These are phyloP conservation scores for Manacus vitellinus DNA, from an alignment of 2,113 vertebrate species.

Conservation along the genomic window DNA sequence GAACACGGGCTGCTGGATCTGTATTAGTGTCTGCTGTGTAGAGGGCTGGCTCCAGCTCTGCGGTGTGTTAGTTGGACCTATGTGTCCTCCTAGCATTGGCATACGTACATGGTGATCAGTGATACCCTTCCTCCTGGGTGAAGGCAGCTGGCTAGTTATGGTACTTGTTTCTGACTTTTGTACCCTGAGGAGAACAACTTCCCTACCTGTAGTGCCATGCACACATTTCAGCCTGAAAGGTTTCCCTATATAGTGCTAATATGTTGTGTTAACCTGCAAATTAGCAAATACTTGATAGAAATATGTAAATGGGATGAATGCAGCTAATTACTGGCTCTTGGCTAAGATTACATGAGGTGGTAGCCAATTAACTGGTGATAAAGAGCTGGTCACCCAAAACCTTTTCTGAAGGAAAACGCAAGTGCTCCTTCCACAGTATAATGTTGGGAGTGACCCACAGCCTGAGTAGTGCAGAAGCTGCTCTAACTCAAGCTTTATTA, in stretches of 20 bases:
- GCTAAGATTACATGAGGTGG: neutral
- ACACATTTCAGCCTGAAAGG: neutral
- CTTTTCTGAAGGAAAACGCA: neutral
- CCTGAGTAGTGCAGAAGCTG: neutral
- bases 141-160: neutral
- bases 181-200: neutral
- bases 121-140: neutral
- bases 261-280: neutral
- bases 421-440: neutral
- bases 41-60: neutral
- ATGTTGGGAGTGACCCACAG: neutral
- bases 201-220: fast-evolving
- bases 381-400: neutral
- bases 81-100: neutral
- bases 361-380: neutral
- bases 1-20: neutral
- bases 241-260: neutral
- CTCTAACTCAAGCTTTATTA: constrained; percentile 24
- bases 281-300: neutral
- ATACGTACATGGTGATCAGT: fast-evolving
- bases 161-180: neutral
- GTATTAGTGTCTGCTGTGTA: neutral
- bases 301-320: neutral
- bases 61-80: fast-evolving
- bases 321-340: neutral